These are phyloP conservation scores for Ciconia stormi DNA, from an alignment of 2,113 vertebrate species.

Conservation along the genomic window DNA sequence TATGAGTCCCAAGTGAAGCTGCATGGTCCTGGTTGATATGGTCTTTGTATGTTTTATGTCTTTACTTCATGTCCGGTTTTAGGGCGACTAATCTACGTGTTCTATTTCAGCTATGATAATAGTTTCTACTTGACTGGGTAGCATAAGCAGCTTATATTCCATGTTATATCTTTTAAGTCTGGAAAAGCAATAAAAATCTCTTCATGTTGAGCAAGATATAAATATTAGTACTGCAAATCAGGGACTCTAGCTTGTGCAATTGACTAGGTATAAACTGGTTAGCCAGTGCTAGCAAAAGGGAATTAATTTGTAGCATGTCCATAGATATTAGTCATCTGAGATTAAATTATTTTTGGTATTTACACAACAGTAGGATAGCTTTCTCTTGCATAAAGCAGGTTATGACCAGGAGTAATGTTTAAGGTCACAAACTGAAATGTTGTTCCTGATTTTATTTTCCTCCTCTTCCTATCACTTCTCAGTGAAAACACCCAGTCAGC, in stretches of 20 bases:
- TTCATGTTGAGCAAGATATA: not conserved
- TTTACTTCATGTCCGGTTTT: not conserved
- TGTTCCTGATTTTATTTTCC: not conserved
- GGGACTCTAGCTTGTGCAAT: not conserved
- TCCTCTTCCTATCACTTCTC: not conserved
- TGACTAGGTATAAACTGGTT: not conserved
- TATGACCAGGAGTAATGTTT: not conserved
- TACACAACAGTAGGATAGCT: not conserved
- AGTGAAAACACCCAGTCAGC: not conserved
- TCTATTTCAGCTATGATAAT: not conserved
- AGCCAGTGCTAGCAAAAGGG: not conserved
- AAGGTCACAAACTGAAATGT: not conserved
- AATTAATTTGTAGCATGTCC: not conserved
- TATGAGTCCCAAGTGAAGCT: not conserved
- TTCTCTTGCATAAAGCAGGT: not conserved
- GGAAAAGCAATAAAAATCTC: not conserved
- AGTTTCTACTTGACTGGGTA: not conserved
- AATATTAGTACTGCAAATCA: not conserved
- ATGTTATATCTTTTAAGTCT: not conserved
- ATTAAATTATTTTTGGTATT: not conserved
- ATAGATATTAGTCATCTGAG: not conserved
- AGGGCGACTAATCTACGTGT: not conserved
- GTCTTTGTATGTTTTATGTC: not conserved
- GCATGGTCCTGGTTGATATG: not conserved
- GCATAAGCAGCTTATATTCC: not conserved